Evolutionary conservation across 2,888 invertebrate species (phyloP).

Genomic region (Acanthosepion esculentum): DNA sequence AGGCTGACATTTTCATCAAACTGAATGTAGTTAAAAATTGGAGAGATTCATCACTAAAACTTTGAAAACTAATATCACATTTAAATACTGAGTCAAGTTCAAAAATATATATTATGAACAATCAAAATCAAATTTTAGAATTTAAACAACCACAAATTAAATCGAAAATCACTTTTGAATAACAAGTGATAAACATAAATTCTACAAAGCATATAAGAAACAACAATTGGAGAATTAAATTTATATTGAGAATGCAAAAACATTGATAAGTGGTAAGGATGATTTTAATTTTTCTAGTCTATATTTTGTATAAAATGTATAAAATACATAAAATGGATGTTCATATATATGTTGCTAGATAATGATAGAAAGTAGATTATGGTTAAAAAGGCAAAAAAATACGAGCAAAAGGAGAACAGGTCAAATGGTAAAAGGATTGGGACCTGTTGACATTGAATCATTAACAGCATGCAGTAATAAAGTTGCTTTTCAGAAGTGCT

Average conservation of each 20-base stretch:
- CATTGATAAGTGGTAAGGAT: not conserved
- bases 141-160: too few species aligned
- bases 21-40: too few species aligned
- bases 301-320: not conserved
- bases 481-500: not conserved
- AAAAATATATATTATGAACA: too few species aligned
- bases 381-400: not conserved
- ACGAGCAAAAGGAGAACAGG: not conserved
- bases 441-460: not conserved
- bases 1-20: too few species aligned
- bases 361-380: not conserved
- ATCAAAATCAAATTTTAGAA: too few species aligned
- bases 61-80: too few species aligned
- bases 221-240: not conserved
- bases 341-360: not conserved
- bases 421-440: constrained; percentile 49
- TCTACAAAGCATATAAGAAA: not conserved
- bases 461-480: not conserved
- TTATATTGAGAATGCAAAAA: not conserved
- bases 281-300: not conserved
- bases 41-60: too few species aligned
- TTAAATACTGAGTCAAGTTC: too few species aligned
- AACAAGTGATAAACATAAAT: not conserved
- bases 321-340: not conserved
- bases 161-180: too few species aligned